A percentile compares a stretch with the other conserved stretches of the same genome.
phyloP scores from a whole-genome alignment of 2,797 vertebrate genomes.

The Phrynocephalus vlangalii region DNA sequence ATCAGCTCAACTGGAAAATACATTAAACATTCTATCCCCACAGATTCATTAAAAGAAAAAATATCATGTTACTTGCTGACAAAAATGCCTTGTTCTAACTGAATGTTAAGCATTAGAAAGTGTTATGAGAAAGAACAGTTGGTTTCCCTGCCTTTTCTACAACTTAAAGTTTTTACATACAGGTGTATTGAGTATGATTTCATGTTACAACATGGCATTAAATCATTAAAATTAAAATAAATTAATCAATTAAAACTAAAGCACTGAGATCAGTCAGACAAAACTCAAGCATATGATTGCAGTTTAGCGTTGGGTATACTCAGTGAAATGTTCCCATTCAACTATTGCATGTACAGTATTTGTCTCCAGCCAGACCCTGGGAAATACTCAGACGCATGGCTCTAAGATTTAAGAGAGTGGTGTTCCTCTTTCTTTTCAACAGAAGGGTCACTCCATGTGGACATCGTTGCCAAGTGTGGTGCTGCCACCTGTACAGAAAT shows the following conservation, averaged over 20 bases:
- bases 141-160: neutral
- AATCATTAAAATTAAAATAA: too few relatives aligned
- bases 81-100: neutral
- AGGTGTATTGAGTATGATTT: too few relatives aligned
- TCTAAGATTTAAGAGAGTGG: neutral
- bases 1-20: neutral
- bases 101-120: slow-evolving; percentile 11
- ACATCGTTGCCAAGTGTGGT: neutral
- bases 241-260: neutral
- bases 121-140: neutral
- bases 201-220: neutral
- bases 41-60: neutral
- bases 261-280: neutral
- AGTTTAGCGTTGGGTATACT: neutral
- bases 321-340: neutral
- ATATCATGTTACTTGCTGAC: neutral
- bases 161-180: neutral
- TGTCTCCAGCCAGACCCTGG: neutral
- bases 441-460: neutral
- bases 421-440: neutral
- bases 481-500: neutral
- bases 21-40: neutral
- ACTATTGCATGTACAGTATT: neutral
- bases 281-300: neutral
- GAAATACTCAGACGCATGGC: neutral